Base-by-base conservation (phyloP, 1,140 invertebrate genomes). In the Bicyclus anynana region DNA sequence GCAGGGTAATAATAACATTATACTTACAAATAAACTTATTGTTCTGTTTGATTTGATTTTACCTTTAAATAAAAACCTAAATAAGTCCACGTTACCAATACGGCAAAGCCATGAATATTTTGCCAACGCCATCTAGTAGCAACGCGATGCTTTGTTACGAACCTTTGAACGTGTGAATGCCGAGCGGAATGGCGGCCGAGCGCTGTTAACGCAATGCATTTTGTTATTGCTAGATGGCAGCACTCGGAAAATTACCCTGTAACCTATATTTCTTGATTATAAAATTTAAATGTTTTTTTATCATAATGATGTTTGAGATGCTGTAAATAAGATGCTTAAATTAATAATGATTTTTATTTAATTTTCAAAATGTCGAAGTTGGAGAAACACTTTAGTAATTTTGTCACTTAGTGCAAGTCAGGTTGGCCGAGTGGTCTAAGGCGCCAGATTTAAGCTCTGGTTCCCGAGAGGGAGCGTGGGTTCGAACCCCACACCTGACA, bases 361-460 rank as follows among this genome's bases (percentile, higher is more conserved):
- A 26, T 26, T 5, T 29, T 2, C n/a, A 12, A 33, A 7, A 7
- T 4, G 23, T 23, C 3, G 7, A 23, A 4, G 23, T 23, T 23
- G 2, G 2, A 12, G 10, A 1, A 44, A 40, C 14, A 0, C 5
- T 21, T n/a, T 20, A 20, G 12, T 29, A 42, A 72, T 67, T 74
- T 73, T 5, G 17, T 4, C 0, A 10, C 2, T 6, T 1, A 1
- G 0, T 6, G 16, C 37, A 64, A 77, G 90, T 90, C 90, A 91
- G 91, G 91, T 92, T 92, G 91, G 91, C 92, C 92, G 91, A 92
- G 92, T 91, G 91, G 91, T 92, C 91, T 92, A 92, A 92, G 91
- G 91, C 91, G 91, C 91, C 92, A 92, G 91, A 92, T 91, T 92
- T 92, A 93, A 93, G 92, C 91, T 93, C 92, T 93, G 92, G 92